Evolutionary conservation across 2,888 invertebrate genomes (phyloP).

Genomic region (Carcina quercana): DNA sequence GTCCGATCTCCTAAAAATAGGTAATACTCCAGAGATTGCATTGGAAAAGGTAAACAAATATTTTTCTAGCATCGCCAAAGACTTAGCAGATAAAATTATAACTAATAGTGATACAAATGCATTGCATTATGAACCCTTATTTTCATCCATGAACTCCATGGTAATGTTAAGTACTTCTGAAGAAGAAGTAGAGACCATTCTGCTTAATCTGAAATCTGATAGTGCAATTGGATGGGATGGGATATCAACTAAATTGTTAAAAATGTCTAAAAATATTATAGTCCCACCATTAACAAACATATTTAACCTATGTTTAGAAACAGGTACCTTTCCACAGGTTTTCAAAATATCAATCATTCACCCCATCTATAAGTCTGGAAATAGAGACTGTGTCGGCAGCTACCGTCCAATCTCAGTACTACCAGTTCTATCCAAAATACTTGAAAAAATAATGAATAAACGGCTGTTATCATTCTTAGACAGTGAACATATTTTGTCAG

Average conservation of each 20-base stretch:
- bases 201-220: neutral
- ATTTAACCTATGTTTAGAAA: neutral
- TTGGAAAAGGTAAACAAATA: neutral
- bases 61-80: neutral
- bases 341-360: neutral
- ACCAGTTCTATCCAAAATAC: neutral
- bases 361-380: neutral
- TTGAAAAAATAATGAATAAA: neutral
- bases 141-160: neutral
- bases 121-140: neutral
- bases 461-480: neutral
- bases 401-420: no score
- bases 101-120: neutral
- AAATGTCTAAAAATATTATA: neutral
- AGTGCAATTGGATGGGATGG: neutral
- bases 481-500: neutral
- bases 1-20: neutral
- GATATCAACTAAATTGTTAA: neutral
- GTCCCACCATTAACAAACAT: constrained; percentile 1
- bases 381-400: neutral
- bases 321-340: neutral
- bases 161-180: neutral
- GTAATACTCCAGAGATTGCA: neutral
- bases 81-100: neutral
- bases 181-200: neutral